A percentile compares a stretch with the other conserved stretches of the same genome.
phyloP scores from a whole-genome alignment of 2,888 invertebrate genomes.

The Linnaemya vulpina region DNA sequence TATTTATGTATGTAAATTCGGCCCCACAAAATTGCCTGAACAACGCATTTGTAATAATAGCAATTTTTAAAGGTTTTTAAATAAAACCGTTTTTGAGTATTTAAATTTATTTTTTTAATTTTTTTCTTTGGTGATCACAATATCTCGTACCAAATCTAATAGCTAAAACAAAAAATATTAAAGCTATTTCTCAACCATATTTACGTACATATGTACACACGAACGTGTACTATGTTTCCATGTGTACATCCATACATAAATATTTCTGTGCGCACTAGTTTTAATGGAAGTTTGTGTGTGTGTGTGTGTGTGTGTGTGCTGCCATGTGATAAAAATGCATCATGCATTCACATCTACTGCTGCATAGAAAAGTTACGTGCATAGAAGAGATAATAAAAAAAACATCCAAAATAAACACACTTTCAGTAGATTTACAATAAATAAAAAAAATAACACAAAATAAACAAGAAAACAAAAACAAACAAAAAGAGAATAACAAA shows the following conservation, averaged over 20 bases:
- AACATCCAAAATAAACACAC: conserved; percentile 31
- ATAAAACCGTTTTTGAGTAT: conserved; percentile 13
- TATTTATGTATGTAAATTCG: too few relatives aligned
- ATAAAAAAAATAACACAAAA: conserved; percentile 23
- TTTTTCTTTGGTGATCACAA: conserved; percentile 40
- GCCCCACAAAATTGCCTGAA: background rate
- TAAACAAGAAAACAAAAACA: conserved; percentile 8
- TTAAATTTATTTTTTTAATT: background rate
- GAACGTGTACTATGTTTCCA: too few relatives aligned
- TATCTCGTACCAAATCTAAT: conserved; percentile 35
- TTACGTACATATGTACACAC: background rate
- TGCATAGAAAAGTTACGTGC: conserved; percentile 22
- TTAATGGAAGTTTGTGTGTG: background rate
- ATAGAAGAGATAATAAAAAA: conserved; percentile 29
- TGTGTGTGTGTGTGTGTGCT: background rate
- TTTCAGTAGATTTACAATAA: conserved; percentile 49
- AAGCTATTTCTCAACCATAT: conserved; percentile 43
- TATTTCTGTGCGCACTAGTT: conserved; percentile 9
- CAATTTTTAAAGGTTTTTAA: conserved; percentile 2
- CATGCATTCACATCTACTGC: conserved; percentile 33
- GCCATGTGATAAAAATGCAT: conserved; percentile 1
- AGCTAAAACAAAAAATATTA: conserved; percentile 34
- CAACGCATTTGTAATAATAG: conserved; percentile 15
- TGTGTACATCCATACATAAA: background rate
- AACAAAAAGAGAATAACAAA: too few relatives aligned